Evolutionary conservation across 2,888 invertebrate genomes (phyloP), one percentile per base, ranked within the genome.

Genomic region (Euclidia mi): DNA sequence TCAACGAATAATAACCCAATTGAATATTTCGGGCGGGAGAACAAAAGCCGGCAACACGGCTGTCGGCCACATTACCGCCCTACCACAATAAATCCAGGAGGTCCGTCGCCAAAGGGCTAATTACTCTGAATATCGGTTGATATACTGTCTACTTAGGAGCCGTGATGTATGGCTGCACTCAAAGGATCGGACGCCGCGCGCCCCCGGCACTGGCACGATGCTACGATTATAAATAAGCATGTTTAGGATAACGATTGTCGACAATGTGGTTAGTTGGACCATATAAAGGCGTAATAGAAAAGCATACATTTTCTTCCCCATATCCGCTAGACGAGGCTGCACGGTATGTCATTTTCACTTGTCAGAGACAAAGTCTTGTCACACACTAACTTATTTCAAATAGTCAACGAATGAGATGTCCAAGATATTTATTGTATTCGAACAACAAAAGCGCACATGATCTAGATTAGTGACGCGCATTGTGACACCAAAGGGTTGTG

Each of bases 41-140:
- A 93, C 92, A 92, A 94, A 92, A 87, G 92, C 89, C 91, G 89
- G 91, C 88, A 87, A 81, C 82, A 92, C 89, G 93, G 89, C 88
- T 92, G 93, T 94, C 94, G 85, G 89, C 67, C 85, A 87, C 83
- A 93, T 94, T 94, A 92, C 91, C 92, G 92, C 91, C 91, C 91
- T 86, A 87, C 88, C 80, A 88, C 91, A 85, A 93, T 94, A 94
- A 94, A 94, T 94, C 90, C 90, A 84, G 89, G 89, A 86, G 90
- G 89, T 91, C 91, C 88, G 92, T 93, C 94, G 93, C 94, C 90
- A 93, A 78, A 70, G 94, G 94, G 89, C 94, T 94, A 94, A 94
- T 94, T 94, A 94, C 93, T 92, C 90, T 82, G 79, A 85, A 89
- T 91, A 90, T 88, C 86, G 85, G 91, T 91, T 94, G 94, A 94